phyloP scores from a whole-genome alignment of 2,113 vertebrate species.

The Piprites chloris region DNA sequence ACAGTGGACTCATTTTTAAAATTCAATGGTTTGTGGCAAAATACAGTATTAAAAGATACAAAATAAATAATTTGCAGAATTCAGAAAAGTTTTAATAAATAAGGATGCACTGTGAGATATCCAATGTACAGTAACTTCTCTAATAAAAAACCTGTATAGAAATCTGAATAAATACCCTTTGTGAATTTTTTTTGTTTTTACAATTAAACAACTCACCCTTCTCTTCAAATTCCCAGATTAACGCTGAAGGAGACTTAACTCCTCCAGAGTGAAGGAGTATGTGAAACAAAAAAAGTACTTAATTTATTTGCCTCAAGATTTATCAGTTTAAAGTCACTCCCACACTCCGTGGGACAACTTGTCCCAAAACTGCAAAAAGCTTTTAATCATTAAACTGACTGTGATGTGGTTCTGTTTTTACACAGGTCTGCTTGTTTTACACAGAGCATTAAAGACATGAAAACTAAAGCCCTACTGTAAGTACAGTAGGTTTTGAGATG shows the following conservation, averaged over 20 bases:
- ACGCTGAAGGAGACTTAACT: background rate
- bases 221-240: background rate
- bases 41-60: conserved; percentile 48
- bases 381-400: background rate
- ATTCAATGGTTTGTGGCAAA: conserved; percentile 17
- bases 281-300: background rate
- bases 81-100: conserved; percentile 47
- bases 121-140: background rate
- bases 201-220: background rate
- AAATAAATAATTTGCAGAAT: conserved; percentile 62
- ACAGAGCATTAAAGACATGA: background rate
- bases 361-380: background rate
- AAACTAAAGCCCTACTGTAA: background rate
- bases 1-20: background rate
- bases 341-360: background rate
- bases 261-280: background rate
- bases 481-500: background rate
- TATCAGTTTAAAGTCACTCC: background rate
- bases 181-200: background rate
- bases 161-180: background rate
- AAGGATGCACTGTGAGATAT: conserved; percentile 1
- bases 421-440: background rate
- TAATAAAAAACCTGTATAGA: background rate
- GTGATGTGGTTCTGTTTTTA: background rate
- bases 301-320: background rate